phyloP scores from a whole-genome alignment of 2,888 invertebrate species.

The Chloroclysta siterata region DNA sequence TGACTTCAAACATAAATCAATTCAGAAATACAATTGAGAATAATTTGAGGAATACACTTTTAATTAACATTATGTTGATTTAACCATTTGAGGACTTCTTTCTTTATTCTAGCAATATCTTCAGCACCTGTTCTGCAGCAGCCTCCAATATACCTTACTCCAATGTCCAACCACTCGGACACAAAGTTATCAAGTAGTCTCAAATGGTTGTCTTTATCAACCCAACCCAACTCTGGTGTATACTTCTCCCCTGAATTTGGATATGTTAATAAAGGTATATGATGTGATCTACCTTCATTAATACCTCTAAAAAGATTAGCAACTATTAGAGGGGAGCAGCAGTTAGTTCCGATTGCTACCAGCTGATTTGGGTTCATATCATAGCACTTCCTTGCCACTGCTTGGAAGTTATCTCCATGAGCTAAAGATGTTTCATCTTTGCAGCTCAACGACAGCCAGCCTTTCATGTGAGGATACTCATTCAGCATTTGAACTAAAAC shows the following conservation, averaged over 20 bases:
- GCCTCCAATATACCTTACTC: constrained; percentile 93
- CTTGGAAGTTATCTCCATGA: constrained; percentile 90
- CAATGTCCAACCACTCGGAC: constrained; percentile 90
- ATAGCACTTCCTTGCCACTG: constrained; percentile 87
- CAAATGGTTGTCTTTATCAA: constrained; percentile 86
- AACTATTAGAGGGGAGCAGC: constrained; percentile 84
- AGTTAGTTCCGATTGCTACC: constrained; percentile 94
- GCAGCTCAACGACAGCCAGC: constrained; percentile 96
- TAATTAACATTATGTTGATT: constrained; percentile 8
- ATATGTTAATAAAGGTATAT: constrained; percentile 92
- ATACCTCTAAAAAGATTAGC: constrained; percentile 61
- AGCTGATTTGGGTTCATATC: constrained; percentile 86
- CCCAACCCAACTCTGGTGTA: constrained; percentile 86
- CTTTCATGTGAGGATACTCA: constrained; percentile 90
- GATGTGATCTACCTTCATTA: constrained; percentile 54
- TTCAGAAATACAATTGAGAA: too few relatives aligned
- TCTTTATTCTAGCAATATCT: constrained; percentile 88
- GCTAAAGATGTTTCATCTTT: constrained; percentile 85
- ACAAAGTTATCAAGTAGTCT: constrained; percentile 87
- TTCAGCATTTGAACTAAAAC: constrained; percentile 90
- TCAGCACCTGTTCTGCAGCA: constrained; percentile 94
- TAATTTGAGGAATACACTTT: background rate
- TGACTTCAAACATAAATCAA: too few relatives aligned
- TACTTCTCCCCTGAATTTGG: constrained; percentile 96
- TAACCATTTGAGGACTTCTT: constrained; percentile 56